These are phyloP conservation scores for Athetis lepigone DNA, from an alignment of 2,888 invertebrate species.

Conservation along the genomic window DNA sequence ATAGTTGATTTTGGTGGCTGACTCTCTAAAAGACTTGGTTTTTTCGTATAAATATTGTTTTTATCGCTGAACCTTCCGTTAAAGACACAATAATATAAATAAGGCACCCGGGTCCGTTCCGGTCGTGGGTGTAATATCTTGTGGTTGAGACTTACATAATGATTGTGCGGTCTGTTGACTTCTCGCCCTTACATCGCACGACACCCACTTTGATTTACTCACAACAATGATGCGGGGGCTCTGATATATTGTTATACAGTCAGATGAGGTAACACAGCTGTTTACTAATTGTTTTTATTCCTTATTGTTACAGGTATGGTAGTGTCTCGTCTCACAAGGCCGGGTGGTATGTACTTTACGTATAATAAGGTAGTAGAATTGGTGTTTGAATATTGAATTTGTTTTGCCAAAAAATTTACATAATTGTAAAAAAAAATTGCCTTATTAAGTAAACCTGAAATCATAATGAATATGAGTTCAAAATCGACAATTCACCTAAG, in stretches of 20 bases:
- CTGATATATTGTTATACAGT: slow-evolving; percentile 78
- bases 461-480: too few species aligned
- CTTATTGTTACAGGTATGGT: slow-evolving; percentile 86
- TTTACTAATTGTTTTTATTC: slow-evolving; percentile 86
- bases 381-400: too few species aligned
- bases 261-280: slow-evolving; percentile 79
- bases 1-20: slow-evolving; percentile 20
- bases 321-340: slow-evolving; percentile 70
- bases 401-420: too few species aligned
- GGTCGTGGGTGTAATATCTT: slow-evolving; percentile 62
- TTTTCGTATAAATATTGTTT: slow-evolving; percentile 48
- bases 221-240: slow-evolving; percentile 87
- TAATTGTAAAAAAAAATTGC: too few species aligned
- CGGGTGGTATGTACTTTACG: slow-evolving; percentile 47
- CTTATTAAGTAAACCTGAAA: too few species aligned
- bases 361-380: too few species aligned
- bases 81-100: slow-evolving; percentile 63
- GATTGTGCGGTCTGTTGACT: slow-evolving; percentile 59
- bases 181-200: slow-evolving; percentile 54
- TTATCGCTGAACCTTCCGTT: slow-evolving; percentile 47
- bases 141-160: slow-evolving; percentile 62
- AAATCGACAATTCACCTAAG: too few species aligned
- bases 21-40: slow-evolving; percentile 30
- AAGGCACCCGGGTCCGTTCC: slow-evolving; percentile 48
- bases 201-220: slow-evolving; percentile 80